Conservation (phyloP, 2,888 invertebrate species). For the Lottia gigantea region DNA sequence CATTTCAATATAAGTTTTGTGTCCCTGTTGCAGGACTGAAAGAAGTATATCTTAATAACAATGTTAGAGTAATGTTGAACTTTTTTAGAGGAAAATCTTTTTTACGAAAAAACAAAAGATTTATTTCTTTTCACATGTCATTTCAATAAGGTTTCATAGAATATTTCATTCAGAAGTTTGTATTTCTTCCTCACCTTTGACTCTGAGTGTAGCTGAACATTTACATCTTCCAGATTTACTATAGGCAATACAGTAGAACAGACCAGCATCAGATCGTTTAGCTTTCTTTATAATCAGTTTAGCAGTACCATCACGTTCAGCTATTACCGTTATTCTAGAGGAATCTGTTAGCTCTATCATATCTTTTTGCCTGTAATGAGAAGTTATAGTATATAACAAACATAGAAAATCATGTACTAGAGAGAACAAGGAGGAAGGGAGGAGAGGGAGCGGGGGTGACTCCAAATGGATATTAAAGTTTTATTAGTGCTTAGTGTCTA, state of each 20-base stretch:
- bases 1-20: neutral
- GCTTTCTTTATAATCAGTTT: slow-evolving; percentile 88
- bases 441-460: no score
- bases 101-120: no score
- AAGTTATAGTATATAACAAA: no score
- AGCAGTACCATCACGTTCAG: slow-evolving; percentile 85
- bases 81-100: neutral
- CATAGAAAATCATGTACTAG: no score
- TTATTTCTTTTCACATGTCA: no score
- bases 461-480: no score
- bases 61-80: no score
- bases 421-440: no score
- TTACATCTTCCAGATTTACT: slow-evolving; percentile 85
- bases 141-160: neutral
- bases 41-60: no score
- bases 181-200: slow-evolving; percentile 50
- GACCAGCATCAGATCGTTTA: slow-evolving; percentile 81
- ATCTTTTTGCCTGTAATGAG: slow-evolving; percentile 62
- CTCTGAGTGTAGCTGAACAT: slow-evolving; percentile 60
- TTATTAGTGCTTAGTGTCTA: no score
- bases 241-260: slow-evolving; percentile 89
- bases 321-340: slow-evolving; percentile 80
- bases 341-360: slow-evolving; percentile 45
- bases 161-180: neutral
- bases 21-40: no score